Evolutionary conservation across 2,888 invertebrate genomes (phyloP), one percentile per base, ranked within the genome.

Genomic region (Drosophila limbata): DNA sequence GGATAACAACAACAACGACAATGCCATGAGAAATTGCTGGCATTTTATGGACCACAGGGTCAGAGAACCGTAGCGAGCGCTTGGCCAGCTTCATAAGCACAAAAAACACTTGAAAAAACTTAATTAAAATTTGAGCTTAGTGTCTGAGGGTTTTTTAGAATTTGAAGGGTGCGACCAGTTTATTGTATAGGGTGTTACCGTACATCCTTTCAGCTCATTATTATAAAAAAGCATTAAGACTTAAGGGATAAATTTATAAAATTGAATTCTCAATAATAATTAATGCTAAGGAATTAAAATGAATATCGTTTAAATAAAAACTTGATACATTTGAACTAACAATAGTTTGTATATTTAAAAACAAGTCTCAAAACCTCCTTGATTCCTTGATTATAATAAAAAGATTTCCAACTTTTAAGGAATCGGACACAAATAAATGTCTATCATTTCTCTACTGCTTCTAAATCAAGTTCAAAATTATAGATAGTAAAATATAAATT

Each of bases 101-200:
- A 68, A 72, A 75, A 45, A 55, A 55, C 74, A 74, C 79, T 79
- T 74, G 74, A 79, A 75, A 70, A 84, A 85, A 80, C 80, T 84
- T 84, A 84, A 84, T 84, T 84, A 85, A 84, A 84, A 81, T 81
- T 81, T 72, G 79, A 77, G 72, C 75, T 73, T 69, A 70, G 79
- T 65, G 73, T 73, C 79, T 52, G 74, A 21, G 57, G 50, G 33
- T 10, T 48, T 35, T 25, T 62, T 63, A 39, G 53, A 35, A 39
- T 48, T 28, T 35, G 55, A 69, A 66, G 65, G 73, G 40, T 65
- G 60, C 31, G 57, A 60, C 13, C 60, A 53, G 45, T 31, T 53
- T 57, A 28, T 17, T 64, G 19, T 48, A 66, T 62, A 69, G 73
- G 61, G 76, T 73, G 76, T 52, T 59, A 55, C 53, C 11, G 35